Evolutionary conservation across 2,797 vertebrate genomes (phyloP).

Genomic region (Melopsittacus undulatus): DNA sequence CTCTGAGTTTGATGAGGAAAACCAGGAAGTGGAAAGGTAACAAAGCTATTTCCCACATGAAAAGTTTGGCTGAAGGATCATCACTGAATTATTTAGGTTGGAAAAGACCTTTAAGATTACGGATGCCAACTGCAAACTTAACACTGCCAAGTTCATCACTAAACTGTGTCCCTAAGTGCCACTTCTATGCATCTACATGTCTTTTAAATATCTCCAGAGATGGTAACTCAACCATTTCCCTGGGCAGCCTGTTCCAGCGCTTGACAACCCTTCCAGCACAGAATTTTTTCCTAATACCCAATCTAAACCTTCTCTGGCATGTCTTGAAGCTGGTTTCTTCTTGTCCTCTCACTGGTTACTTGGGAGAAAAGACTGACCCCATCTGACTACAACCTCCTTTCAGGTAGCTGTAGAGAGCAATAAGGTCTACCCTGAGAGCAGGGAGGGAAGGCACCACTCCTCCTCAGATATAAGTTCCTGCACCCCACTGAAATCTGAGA

Average conservation of each 20-base stretch:
- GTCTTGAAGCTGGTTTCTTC: not conserved
- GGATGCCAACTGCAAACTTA: not conserved
- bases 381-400: not conserved
- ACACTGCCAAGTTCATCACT: not conserved
- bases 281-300: not conserved
- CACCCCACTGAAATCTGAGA: not conserved
- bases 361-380: not conserved
- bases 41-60: not conserved
- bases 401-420: not conserved
- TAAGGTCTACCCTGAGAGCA: not conserved
- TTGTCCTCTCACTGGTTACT: not conserved
- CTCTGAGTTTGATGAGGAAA: not conserved
- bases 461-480: not conserved
- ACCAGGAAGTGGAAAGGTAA: not conserved
- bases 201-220: not conserved
- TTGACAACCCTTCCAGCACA: not conserved
- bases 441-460: not conserved
- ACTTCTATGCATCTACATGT: not conserved
- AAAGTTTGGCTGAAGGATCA: not conserved
- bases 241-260: not conserved
- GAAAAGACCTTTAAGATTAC: not conserved
- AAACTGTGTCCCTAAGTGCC: not conserved
- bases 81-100: not conserved
- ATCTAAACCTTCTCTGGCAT: not conserved
- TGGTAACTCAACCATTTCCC: not conserved